Percentiles rank a stretch among this genome's conserved stretches.
phyloP scores from a whole-genome alignment of 2,797 vertebrate genomes.

The Fringilla coelebs region DNA sequence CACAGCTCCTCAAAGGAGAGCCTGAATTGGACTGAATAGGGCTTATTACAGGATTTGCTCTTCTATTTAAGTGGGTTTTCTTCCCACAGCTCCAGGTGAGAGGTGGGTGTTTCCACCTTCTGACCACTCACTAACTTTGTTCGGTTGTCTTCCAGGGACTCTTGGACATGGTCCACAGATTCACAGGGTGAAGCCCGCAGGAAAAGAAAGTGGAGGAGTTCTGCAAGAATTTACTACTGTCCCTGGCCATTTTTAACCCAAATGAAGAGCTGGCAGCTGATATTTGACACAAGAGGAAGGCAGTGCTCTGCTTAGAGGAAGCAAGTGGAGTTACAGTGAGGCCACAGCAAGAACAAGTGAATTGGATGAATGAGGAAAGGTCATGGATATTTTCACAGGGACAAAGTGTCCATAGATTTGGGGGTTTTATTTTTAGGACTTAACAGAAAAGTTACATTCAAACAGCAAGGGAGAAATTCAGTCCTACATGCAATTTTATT shows the following conservation, averaged over 20 bases:
- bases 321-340: rapidly evolving
- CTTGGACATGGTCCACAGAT: neutral
- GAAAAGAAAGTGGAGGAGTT: neutral
- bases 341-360: neutral
- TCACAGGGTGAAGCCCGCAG: neutral
- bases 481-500: neutral
- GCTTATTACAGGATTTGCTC: neutral
- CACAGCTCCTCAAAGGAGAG: neutral
- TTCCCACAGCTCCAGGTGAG: neutral
- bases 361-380: neutral
- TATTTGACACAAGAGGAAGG: neutral
- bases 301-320: neutral
- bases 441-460: neutral
- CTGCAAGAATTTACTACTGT: neutral
- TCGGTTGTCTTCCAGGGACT: neutral
- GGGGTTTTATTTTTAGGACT: neutral
- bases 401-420: neutral
- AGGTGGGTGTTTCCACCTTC: neutral
- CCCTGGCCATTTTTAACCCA: neutral
- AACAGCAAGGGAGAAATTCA: neutral
- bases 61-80: neutral
- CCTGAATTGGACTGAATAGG: neutral
- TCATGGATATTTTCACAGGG: neutral
- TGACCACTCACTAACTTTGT: neutral
- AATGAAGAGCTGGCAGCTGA: neutral